Evolutionary conservation across 2,113 vertebrate genomes (phyloP).

Genomic region (Leptosomus discolor): DNA sequence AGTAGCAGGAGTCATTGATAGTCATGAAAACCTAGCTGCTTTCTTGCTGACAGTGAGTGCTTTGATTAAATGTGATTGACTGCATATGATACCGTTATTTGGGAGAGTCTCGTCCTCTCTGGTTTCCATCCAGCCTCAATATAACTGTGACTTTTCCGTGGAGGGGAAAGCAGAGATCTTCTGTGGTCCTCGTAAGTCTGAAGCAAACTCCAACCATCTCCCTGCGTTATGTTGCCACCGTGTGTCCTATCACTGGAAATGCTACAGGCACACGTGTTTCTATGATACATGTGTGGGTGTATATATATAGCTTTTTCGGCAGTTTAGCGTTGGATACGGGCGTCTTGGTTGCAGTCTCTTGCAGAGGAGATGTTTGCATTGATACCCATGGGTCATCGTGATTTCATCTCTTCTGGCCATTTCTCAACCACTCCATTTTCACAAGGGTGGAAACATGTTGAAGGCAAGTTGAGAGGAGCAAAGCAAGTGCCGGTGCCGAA

Average conservation of each 20-base stretch:
- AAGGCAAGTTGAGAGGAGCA: not conserved
- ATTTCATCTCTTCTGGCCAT: not conserved
- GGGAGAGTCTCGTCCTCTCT: not conserved
- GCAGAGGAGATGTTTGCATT: not conserved
- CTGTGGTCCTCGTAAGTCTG: rapidly evolving
- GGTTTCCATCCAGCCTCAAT: not conserved
- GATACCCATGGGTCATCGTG: not conserved
- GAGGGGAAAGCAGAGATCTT: not conserved
- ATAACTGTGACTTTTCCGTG: rapidly evolving
- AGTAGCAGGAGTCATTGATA: not conserved
- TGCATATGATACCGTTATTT: not conserved
- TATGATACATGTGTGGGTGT: not conserved
- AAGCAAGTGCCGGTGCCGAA: not conserved
- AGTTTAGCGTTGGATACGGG: not conserved
- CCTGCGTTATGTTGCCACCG: constrained; percentile 25
- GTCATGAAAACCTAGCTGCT: not conserved
- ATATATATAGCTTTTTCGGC: not conserved
- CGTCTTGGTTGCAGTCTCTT: not conserved
- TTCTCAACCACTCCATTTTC: rapidly evolving
- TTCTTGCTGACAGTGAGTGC: not conserved
- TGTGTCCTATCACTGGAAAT: constrained; percentile 1
- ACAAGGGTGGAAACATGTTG: not conserved
- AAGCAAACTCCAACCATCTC: not conserved
- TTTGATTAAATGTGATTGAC: not conserved
- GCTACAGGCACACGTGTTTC: not conserved